Base-by-base conservation (phyloP, 2,888 invertebrate species). In the Heliconius hortense region DNA sequence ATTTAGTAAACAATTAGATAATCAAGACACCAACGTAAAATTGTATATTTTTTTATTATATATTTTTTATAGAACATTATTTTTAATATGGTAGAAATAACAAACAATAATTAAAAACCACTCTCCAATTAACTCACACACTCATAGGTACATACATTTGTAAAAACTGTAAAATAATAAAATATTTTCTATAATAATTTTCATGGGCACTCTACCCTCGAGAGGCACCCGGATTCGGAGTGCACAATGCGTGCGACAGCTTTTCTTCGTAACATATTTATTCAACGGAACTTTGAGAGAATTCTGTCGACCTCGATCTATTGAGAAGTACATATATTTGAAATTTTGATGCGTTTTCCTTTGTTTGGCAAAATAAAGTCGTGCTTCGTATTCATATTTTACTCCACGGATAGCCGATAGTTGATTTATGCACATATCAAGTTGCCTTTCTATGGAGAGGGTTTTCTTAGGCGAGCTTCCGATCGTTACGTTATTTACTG, bases 191-290 rank as follows among this genome's bases (percentile, higher is more conserved):
- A 53, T 64, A 21, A 24, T 24, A 63, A 26, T 11, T 68, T 24
- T 31, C 18, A 31, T 71, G 26, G 76, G 62, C 74, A 72, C 74
- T 62, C 76, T 74, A 76, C 35, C 15, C 31, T 69, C 10, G 35
- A 71, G 68, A 68, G 60, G 59, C 62, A 53, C 66, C 70, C 74
- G 76, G 78, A 75, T 78, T 76, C 72, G 43, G 72, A 74, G 76
- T 72, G 76, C 78, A 74, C 76, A 74, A 78, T 76, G 78, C 78
- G 78, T 78, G 66, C 70, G 78, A 78, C 78, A 78, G 76, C 78
- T 76, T 74, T 76, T 64, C 76, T 76, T 60, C 72, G 74, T 74
- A 74, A 78, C 78, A 78, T 78, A 78, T 78, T 76, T 78, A 78
- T 75, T 78, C 78, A 78, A 73, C 62, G 70, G 66, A 78, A 78